These are phyloP conservation scores for Notoglanidium macrostoma DNA, from an alignment of 2,797 vertebrate genomes.

Conservation along the genomic window DNA sequence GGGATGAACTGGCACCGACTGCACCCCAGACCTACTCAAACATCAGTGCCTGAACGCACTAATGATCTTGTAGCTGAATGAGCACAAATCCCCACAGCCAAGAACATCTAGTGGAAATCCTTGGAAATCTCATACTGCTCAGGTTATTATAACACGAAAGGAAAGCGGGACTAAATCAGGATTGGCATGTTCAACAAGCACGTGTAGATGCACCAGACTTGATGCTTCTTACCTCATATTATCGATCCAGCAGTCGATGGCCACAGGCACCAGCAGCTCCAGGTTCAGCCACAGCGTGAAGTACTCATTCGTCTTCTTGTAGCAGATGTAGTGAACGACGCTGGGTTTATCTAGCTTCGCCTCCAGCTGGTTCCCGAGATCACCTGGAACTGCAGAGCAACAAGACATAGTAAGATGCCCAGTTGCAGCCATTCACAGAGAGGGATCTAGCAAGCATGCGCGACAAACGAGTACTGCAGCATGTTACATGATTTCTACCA, in stretches of 20 bases:
- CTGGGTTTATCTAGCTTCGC: conserved; percentile 93
- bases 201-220: neutral
- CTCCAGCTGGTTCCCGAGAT: conserved; percentile 97
- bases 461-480: neutral
- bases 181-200: neutral
- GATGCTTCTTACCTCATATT: conserved; percentile 86
- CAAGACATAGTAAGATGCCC: neutral
- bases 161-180: neutral
- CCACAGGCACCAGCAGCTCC: conserved; percentile 89
- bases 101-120: neutral
- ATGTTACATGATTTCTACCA: neutral
- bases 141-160: neutral
- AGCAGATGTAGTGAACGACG: conserved; percentile 95
- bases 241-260: conserved; percentile 99
- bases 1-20: neutral
- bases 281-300: conserved; percentile 98
- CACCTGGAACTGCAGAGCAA: conserved; percentile 85
- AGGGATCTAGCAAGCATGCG: neutral
- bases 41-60: too few relatives aligned
- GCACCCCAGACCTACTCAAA: too few relatives aligned
- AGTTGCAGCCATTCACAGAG: neutral
- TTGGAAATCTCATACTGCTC: neutral
- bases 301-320: conserved; percentile 89
- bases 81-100: neutral
- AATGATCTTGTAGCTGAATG: too few relatives aligned